Conservation (phyloP, 2,797 vertebrate species). For the Phataginus tricuspis region DNA sequence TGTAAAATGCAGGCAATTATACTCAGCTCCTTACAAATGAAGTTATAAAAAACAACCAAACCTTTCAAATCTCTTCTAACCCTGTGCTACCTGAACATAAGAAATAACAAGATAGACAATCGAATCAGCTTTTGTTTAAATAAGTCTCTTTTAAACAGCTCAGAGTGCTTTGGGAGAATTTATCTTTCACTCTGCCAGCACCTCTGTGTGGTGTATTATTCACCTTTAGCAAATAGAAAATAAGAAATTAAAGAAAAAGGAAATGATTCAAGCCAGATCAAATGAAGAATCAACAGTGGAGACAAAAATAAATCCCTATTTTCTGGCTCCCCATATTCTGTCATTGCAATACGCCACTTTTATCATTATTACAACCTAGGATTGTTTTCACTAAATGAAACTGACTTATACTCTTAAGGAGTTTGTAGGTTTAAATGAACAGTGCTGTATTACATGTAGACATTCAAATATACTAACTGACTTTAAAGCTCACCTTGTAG, state of each 20-base stretch:
- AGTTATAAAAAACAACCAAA: conserved; percentile 40
- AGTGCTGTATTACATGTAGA: neutral
- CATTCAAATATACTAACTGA: conserved; percentile 30
- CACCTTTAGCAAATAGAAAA: neutral
- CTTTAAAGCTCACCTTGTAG: conserved; percentile 41
- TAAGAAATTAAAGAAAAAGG: neutral
- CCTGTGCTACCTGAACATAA: neutral
- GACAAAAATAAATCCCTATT: conserved; percentile 25
- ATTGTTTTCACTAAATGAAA: conserved; percentile 40
- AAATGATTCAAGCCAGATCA: conserved; percentile 37
- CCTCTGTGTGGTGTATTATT: conserved; percentile 28
- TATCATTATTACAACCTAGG: neutral
- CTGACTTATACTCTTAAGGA: neutral
- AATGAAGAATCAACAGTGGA: conserved; percentile 17
- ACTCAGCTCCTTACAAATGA: neutral
- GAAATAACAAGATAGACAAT: conserved; percentile 41
- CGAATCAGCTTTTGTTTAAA: conserved; percentile 26
- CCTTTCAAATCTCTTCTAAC: conserved; percentile 4
- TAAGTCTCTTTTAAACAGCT: conserved; percentile 33
- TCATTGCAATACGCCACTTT: neutral
- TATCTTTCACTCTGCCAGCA: conserved; percentile 64
- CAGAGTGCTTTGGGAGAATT: conserved; percentile 23
- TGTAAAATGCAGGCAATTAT: conserved; percentile 52
- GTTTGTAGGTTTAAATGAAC: neutral
- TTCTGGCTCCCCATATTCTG: neutral